Evolutionary conservation across 1,140 invertebrate species (phyloP).

Genomic region (Aphaenogaster rudis): DNA sequence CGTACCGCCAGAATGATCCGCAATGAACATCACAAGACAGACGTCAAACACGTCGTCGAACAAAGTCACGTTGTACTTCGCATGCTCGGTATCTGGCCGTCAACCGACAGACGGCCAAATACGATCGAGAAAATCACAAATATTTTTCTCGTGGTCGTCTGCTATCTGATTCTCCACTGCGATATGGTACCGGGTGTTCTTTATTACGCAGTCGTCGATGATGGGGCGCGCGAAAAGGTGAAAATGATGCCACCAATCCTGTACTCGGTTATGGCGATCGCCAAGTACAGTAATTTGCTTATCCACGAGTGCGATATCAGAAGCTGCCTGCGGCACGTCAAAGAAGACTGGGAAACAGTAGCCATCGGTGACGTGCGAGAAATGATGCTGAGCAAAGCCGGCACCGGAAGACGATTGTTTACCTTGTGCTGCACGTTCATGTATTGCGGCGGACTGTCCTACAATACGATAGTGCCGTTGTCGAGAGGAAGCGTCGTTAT

Average conservation of each 20-base stretch:
- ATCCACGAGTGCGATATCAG: slow-evolving; percentile 68
- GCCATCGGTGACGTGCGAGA: slow-evolving; percentile 23
- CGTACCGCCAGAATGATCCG: background rate
- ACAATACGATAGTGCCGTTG: slow-evolving; percentile 74
- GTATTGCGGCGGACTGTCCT: slow-evolving; percentile 78
- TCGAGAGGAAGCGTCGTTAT: slow-evolving; percentile 35
- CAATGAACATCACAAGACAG: slow-evolving; percentile 17
- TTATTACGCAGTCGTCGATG: slow-evolving; percentile 4
- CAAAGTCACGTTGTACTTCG: slow-evolving; percentile 36
- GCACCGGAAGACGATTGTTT: slow-evolving; percentile 69
- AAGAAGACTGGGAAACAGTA: slow-evolving; percentile 75
- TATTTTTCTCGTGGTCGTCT: slow-evolving; percentile 7
- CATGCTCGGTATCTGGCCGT: slow-evolving; percentile 42
- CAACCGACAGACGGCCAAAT: background rate
- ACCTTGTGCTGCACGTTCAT: slow-evolving; percentile 74
- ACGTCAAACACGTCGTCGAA: slow-evolving; percentile 9
- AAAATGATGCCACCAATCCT: slow-evolving; percentile 76
- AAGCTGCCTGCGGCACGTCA: slow-evolving; percentile 73
- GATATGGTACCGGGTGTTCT: slow-evolving; percentile 41
- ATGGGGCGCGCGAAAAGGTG: slow-evolving; percentile 42
- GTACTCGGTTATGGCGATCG: slow-evolving; percentile 76
- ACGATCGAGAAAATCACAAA: background rate
- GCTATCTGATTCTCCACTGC: slow-evolving; percentile 20
- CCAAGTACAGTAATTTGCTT: slow-evolving; percentile 75
- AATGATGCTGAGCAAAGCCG: slow-evolving; percentile 71